Conservation (phyloP, 2,797 vertebrate genomes). For the Catamblyrhynchus diadema region DNA sequence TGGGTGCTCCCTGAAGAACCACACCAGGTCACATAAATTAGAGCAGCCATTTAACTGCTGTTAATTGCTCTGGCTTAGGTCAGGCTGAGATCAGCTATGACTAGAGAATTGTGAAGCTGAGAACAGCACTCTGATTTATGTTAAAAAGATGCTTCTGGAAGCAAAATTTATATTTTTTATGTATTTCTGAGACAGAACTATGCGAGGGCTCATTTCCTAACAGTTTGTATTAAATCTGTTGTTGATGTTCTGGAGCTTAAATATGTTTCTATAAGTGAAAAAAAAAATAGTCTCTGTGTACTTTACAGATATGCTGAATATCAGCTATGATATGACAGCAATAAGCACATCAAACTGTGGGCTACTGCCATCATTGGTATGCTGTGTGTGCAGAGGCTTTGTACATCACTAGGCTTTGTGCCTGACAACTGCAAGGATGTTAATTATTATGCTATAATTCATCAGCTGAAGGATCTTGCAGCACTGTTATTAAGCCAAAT, state of each 20-base stretch:
- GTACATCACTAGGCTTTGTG: slow-evolving; percentile 24
- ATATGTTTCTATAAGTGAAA: background rate
- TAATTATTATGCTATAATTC: slow-evolving; percentile 56
- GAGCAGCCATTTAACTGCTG: background rate
- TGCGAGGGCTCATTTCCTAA: background rate
- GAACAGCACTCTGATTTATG: background rate
- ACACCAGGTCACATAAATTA: background rate
- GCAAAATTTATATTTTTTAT: background rate
- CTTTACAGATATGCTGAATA: background rate
- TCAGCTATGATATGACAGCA: background rate
- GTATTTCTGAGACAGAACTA: background rate
- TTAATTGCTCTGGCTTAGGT: background rate
- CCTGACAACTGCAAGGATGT: slow-evolving; percentile 43
- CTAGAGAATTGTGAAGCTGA: background rate
- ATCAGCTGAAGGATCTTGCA: slow-evolving; percentile 38
- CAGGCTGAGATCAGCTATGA: background rate
- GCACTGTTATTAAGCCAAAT: slow-evolving; percentile 24
- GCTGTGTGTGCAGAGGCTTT: background rate
- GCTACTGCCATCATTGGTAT: slow-evolving; percentile 4
- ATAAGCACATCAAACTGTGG: background rate
- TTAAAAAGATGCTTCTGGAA: background rate
- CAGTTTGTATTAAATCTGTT: background rate
- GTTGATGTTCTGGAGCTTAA: background rate
- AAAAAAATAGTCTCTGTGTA: background rate
- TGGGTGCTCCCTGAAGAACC: background rate